Conservation (phyloP, 2,888 invertebrate species). For the Marronus borbonicus region DNA sequence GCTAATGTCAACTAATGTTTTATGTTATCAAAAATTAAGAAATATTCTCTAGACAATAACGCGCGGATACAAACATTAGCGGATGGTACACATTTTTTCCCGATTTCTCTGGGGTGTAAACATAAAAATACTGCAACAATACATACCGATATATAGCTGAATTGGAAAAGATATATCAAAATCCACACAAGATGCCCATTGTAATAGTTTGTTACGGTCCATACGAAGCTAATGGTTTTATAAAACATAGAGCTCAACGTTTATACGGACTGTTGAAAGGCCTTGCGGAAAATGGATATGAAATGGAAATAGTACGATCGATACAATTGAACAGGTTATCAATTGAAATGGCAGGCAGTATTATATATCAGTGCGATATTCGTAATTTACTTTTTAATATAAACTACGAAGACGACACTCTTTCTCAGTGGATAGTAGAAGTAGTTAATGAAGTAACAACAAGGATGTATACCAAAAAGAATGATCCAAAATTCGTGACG, state of each 20-base stretch:
- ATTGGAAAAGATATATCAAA: too few relatives aligned
- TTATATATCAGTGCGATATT: conserved; percentile 64
- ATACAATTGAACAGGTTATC: conserved; percentile 61
- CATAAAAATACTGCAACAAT: too few relatives aligned
- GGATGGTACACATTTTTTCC: too few relatives aligned
- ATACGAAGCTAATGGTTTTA: conserved; percentile 64
- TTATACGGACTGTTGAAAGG: conserved; percentile 60
- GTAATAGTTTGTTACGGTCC: conserved; percentile 65
- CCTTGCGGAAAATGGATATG: conserved; percentile 57
- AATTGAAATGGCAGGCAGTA: conserved; percentile 62
- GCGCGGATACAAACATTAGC: too few relatives aligned
- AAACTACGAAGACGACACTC: conserved; percentile 61
- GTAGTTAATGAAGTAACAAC: conserved; percentile 61
- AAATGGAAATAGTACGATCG: conserved; percentile 61
- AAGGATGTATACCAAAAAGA: conserved; percentile 56
- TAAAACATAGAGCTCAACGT: conserved; percentile 64
- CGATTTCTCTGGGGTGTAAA: too few relatives aligned
- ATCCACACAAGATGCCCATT: too few relatives aligned
- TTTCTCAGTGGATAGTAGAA: conserved; percentile 59
- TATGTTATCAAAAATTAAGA: too few relatives aligned
- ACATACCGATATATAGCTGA: too few relatives aligned
- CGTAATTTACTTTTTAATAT: conserved; percentile 64
- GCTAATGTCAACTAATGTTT: too few relatives aligned
- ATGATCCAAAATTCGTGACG: conserved; percentile 52
- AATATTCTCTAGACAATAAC: too few relatives aligned